Percentiles rank a stretch among this genome's conserved stretches.
phyloP scores from a whole-genome alignment of 2,113 vertebrate genomes.

The Gila orcuttii region DNA sequence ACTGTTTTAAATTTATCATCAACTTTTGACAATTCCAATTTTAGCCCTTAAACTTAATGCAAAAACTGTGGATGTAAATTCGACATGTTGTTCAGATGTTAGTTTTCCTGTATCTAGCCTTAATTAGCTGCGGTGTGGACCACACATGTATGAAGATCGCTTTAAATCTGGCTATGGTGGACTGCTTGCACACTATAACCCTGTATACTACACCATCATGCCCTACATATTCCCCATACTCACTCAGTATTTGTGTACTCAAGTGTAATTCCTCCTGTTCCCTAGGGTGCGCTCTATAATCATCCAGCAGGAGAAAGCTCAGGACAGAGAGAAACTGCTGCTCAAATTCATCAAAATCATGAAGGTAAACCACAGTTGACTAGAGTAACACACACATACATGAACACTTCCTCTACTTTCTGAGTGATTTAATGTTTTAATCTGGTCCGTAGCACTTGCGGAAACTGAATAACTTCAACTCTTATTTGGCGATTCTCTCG shows the following conservation, averaged over 20 bases:
- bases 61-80: too few relatives aligned
- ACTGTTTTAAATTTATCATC: neutral
- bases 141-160: too few relatives aligned
- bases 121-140: too few relatives aligned
- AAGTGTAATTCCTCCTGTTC: conserved; percentile 42
- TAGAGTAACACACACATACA: neutral
- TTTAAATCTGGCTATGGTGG: too few relatives aligned
- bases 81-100: too few relatives aligned
- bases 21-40: neutral
- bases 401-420: neutral
- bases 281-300: conserved; percentile 96
- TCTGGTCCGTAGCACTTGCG: conserved; percentile 85
- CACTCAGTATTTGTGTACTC: neutral
- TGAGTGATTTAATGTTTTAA: neutral
- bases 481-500: conserved; percentile 96
- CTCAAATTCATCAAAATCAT: conserved; percentile 99
- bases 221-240: neutral
- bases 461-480: conserved; percentile 99
- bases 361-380: conserved; percentile 80
- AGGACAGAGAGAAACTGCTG: conserved; percentile 94
- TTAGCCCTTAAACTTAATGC: neutral
- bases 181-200: neutral
- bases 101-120: too few relatives aligned
- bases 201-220: neutral
- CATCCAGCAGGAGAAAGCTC: conserved; percentile 97